A percentile compares a stretch with the other conserved stretches of the same genome.
Conservation (phyloP, 2,797 vertebrate species). For the Apodemus agrarius region DNA sequence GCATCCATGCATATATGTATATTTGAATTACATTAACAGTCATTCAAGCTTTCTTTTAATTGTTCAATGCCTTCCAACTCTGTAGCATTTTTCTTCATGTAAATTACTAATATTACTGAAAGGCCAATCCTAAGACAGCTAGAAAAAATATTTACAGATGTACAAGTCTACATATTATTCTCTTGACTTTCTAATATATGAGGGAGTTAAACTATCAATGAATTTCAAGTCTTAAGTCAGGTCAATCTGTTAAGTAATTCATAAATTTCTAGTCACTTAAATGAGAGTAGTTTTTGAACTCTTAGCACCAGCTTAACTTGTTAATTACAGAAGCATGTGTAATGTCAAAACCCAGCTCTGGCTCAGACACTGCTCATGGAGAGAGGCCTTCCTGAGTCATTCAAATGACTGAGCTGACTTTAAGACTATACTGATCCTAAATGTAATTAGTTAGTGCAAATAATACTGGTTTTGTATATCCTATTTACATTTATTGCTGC, state of each 20-base stretch:
- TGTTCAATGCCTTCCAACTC: not conserved
- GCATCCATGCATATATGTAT: not conserved
- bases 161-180: conserved; percentile 1
- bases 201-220: conserved; percentile 37
- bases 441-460: not conserved
- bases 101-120: conserved; percentile 53
- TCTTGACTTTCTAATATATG: not conserved
- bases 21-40: not conserved
- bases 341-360: not conserved
- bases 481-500: conserved; percentile 61
- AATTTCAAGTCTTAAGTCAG: conserved; percentile 54
- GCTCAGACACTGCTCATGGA: conserved; percentile 17
- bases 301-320: conserved; percentile 39
- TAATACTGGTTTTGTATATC: not conserved
- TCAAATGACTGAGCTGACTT: conserved; percentile 72
- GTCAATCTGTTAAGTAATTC: conserved; percentile 42
- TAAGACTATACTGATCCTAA: conserved; percentile 53
- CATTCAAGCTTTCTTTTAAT: not conserved
- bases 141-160: conserved; percentile 42
- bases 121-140: conserved; percentile 18
- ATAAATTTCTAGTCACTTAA: conserved; percentile 37
- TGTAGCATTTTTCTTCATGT: conserved; percentile 43
- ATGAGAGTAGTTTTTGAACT: conserved; percentile 37
- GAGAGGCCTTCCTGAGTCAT: conserved; percentile 62
- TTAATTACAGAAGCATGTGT: conserved; percentile 14